phyloP scores from a whole-genome alignment of 2,797 vertebrate species.

The Betta splendens region DNA sequence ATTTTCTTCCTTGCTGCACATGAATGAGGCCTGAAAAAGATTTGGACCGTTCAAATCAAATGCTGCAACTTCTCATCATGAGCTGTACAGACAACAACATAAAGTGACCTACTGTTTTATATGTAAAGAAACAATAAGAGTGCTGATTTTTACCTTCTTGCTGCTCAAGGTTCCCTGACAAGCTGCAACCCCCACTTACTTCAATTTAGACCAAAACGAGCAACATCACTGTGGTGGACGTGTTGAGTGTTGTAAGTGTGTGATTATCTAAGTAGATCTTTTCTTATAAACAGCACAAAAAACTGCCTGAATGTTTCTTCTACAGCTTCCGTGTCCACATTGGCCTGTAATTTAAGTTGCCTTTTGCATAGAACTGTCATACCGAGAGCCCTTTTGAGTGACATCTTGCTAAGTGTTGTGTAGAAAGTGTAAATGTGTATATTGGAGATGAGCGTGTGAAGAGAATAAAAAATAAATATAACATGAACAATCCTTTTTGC shows the following conservation, averaged over 20 bases:
- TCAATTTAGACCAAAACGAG: conserved; percentile 31
- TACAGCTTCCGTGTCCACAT: conserved; percentile 8
- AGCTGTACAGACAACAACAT: conserved; percentile 1
- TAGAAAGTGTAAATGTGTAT: conserved; percentile 54
- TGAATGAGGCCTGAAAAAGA: conserved; percentile 30
- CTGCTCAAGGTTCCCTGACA: neutral
- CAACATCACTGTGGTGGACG: conserved; percentile 4
- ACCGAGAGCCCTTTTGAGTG: conserved; percentile 9
- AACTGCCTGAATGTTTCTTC: conserved; percentile 9
- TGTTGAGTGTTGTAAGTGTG: conserved; percentile 1
- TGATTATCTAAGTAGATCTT: neutral
- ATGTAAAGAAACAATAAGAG: neutral
- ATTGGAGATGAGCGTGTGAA: conserved; percentile 42
- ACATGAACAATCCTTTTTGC: neutral
- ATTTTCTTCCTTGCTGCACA: neutral
- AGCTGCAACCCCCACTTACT: conserved; percentile 18
- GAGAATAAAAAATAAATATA: conserved; percentile 43
- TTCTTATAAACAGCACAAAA: neutral
- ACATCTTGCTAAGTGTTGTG: conserved; percentile 35
- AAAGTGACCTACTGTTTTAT: neutral
- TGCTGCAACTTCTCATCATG: conserved; percentile 22
- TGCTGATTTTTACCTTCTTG: neutral
- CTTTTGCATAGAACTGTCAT: conserved; percentile 2
- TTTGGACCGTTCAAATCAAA: conserved; percentile 25
- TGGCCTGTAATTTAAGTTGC: conserved; percentile 26